Evolutionary conservation across 2,888 invertebrate species (phyloP), one percentile per base, ranked within the genome.

Genomic region (Disparrhopalites patrizii): DNA sequence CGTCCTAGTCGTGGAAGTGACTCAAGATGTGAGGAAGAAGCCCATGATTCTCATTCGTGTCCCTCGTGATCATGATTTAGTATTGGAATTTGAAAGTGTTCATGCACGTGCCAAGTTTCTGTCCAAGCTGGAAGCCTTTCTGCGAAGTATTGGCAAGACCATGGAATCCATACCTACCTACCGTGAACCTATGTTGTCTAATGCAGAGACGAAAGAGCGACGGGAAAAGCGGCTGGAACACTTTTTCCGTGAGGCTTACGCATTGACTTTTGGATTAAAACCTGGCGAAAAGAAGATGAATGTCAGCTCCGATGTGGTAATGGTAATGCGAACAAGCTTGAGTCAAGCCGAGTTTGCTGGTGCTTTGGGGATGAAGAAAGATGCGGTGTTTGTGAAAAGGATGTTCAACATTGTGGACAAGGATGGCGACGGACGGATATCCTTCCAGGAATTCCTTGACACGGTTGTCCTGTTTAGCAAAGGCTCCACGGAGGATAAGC

Each of bases 341-440:
- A 93, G 93, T 0, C 92, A 91, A 77, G 85, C 89, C 56, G 96
- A 97, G 80, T 95, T 97, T 77, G 96, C 96, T 0, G 91, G 91
- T 61, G 96, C 96, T 0, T 81, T 97, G 3, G 97, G 96, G 40
- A 97, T 97, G 97, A 90, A 90, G 78, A 83, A 91, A 0, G 92
- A 94, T 76, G 95, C 94, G 25, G 89, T 96, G 62, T 97, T 97
- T 78, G 95, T 97, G 0, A 88, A 91, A 76, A 92, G 94, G 80
- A 96, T 97, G 96, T 97, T 97, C 78, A 94, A 95, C 76, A 94
- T 95, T 76, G 94, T 95, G 0, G 95, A 96, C 79, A 94, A 93
- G 78, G 93, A 94, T 78, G 85, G 91, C 67, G 93, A 94, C 79
- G 94, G 95, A 1, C 83, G 92, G 68, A 95, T 97, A 75, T 93